Conservation (phyloP, 2,113 vertebrate species). For the Atlantisia rogersi region DNA sequence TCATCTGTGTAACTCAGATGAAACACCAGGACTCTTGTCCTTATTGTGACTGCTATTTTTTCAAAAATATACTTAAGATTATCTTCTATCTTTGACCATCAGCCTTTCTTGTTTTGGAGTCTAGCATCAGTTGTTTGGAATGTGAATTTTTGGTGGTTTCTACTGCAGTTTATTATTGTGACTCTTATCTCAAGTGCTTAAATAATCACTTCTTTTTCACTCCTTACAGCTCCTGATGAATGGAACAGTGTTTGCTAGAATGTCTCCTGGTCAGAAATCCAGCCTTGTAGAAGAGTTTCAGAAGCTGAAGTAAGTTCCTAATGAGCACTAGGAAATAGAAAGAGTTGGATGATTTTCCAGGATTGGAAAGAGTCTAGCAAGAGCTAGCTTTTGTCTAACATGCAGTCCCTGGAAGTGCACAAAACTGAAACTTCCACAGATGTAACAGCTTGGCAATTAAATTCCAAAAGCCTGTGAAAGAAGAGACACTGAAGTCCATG, state of each 20-base stretch:
- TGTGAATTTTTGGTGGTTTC: neutral
- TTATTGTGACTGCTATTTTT: neutral
- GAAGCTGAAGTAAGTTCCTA: constrained; percentile 80
- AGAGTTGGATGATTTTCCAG: neutral
- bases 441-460: neutral
- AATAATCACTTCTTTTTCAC: neutral
- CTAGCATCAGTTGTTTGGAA: neutral
- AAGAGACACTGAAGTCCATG: neutral
- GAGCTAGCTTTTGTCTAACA: neutral
- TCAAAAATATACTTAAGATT: neutral
- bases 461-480: neutral
- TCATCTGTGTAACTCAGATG: neutral
- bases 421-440: neutral
- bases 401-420: neutral
- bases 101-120: neutral
- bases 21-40: neutral
- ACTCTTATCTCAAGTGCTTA: neutral
- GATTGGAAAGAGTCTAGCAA: neutral
- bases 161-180: neutral
- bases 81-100: neutral
- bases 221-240: constrained; percentile 77
- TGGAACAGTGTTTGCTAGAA: constrained; percentile 82
- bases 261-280: constrained; percentile 83
- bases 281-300: constrained; percentile 83
- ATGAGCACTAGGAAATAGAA: neutral